Conservation (phyloP, 2,797 vertebrate species). For the Neopelma chrysocephalum region DNA sequence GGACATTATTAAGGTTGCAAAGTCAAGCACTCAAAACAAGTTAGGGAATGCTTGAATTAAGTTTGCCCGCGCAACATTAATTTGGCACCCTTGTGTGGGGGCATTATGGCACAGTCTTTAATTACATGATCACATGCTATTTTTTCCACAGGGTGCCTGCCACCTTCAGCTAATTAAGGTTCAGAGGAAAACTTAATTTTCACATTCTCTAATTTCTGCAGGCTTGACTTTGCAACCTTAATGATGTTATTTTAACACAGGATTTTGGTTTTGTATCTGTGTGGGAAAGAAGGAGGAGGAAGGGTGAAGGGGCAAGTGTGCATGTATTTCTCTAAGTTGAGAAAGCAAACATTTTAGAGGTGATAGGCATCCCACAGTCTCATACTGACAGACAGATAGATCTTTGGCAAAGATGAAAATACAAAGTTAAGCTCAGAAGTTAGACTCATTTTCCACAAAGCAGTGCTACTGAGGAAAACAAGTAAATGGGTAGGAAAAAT, state of each 20-base stretch:
- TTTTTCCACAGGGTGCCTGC: conserved; percentile 53
- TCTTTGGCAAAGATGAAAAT: neutral
- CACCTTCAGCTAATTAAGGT: conserved; percentile 64
- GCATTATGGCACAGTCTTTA: conserved; percentile 65
- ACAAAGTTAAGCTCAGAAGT: neutral
- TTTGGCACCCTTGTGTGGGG: conserved; percentile 58
- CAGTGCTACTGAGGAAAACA: neutral
- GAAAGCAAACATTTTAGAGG: neutral
- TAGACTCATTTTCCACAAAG: neutral
- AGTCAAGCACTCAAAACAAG: conserved; percentile 59
- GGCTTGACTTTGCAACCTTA: conserved; percentile 47
- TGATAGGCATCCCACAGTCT: neutral
- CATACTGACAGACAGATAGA: neutral
- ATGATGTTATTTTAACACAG: conserved; percentile 6
- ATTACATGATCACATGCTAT: conserved; percentile 62
- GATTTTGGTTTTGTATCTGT: neutral
- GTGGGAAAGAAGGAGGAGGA: neutral
- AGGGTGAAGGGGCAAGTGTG: neutral
- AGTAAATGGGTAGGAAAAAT: neutral
- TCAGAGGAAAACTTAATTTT: conserved; percentile 65
- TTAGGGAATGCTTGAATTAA: conserved; percentile 53
- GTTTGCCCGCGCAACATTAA: conserved; percentile 14
- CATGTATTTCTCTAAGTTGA: neutral
- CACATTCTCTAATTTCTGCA: conserved; percentile 48
- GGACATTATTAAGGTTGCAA: conserved; percentile 43